A percentile compares a stretch with the other conserved stretches of the same genome.
Conservation (phyloP, 2,888 invertebrate genomes). For the Hypomecis punctinalis region DNA sequence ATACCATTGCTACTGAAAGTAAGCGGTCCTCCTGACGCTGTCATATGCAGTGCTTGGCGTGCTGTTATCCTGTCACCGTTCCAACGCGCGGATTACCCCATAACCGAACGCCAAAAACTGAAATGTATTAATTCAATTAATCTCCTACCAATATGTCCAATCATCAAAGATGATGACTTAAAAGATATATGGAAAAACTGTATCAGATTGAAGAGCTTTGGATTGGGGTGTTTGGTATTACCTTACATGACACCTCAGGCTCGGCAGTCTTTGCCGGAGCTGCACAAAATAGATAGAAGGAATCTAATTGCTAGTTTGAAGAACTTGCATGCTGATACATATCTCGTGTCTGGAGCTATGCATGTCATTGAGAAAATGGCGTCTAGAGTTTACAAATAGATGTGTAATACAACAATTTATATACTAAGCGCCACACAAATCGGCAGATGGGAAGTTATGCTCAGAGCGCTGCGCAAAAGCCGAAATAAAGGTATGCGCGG, state of each 20-base stretch:
- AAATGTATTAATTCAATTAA: conserved; percentile 77
- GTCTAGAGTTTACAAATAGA: conserved; percentile 59
- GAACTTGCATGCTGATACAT: conserved; percentile 76
- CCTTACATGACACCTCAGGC: conserved; percentile 75
- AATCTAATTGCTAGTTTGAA: conserved; percentile 76
- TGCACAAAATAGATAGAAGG: conserved; percentile 76
- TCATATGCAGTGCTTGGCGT: conserved; percentile 73
- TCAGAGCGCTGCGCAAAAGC: too few relatives aligned
- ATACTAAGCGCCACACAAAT: too few relatives aligned
- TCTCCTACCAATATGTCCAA: conserved; percentile 75
- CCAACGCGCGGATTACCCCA: conserved; percentile 78
- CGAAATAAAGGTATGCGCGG: too few relatives aligned
- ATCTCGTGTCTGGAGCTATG: conserved; percentile 78
- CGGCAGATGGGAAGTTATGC: too few relatives aligned
- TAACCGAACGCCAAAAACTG: conserved; percentile 74
- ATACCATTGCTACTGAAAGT: conserved; percentile 71
- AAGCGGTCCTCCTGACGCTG: conserved; percentile 63
- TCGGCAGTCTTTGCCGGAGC: conserved; percentile 67
- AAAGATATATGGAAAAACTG: conserved; percentile 80
- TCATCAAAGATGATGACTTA: conserved; percentile 76
- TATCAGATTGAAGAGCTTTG: conserved; percentile 73
- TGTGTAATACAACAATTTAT: too few relatives aligned
- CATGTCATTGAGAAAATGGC: conserved; percentile 73
- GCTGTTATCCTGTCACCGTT: conserved; percentile 76
- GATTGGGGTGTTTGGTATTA: conserved; percentile 75